Evolutionary conservation across 2,888 invertebrate species (phyloP).

Genomic region (Caenorhabditis sp.): DNA sequence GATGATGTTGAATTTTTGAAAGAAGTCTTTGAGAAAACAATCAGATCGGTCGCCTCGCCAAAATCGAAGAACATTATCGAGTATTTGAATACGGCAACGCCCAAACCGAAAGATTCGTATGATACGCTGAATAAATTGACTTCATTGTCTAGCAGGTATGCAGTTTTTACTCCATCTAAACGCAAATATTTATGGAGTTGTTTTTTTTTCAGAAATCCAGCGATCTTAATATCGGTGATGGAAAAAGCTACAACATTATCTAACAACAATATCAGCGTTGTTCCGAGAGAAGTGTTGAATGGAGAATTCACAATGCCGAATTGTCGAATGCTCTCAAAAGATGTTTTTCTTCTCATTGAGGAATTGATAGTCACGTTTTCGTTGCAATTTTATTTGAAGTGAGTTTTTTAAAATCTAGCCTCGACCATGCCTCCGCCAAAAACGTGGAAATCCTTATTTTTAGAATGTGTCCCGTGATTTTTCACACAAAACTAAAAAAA

Average conservation of each 20-base stretch:
- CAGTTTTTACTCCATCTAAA: no score
- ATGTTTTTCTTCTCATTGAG: slow-evolving; percentile 39
- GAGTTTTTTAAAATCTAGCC: no score
- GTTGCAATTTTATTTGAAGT: no score
- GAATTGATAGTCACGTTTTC: no score
- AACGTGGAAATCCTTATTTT: no score
- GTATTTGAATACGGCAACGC: not conserved
- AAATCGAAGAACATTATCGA: not conserved
- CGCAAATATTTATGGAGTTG: not conserved
- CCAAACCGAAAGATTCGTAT: slow-evolving; percentile 39
- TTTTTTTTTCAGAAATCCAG: slow-evolving; percentile 15
- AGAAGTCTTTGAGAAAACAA: slow-evolving; percentile 36
- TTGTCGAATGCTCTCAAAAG: slow-evolving; percentile 37
- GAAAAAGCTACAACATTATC: slow-evolving; percentile 16
- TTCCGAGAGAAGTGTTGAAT: slow-evolving; percentile 11
- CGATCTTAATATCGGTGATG: slow-evolving; percentile 19
- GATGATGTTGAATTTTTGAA: slow-evolving; percentile 46
- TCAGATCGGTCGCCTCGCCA: slow-evolving; percentile 20
- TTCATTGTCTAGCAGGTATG: slow-evolving; percentile 19
- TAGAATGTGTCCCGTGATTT: no score
- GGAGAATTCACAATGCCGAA: slow-evolving; percentile 30
- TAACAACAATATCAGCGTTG: slow-evolving; percentile 8
- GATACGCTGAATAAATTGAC: slow-evolving; percentile 34
- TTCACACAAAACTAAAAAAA: no score
- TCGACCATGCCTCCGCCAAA: no score